Base-by-base conservation (phyloP, 2,888 invertebrate genomes). In the Hedya salicella region DNA sequence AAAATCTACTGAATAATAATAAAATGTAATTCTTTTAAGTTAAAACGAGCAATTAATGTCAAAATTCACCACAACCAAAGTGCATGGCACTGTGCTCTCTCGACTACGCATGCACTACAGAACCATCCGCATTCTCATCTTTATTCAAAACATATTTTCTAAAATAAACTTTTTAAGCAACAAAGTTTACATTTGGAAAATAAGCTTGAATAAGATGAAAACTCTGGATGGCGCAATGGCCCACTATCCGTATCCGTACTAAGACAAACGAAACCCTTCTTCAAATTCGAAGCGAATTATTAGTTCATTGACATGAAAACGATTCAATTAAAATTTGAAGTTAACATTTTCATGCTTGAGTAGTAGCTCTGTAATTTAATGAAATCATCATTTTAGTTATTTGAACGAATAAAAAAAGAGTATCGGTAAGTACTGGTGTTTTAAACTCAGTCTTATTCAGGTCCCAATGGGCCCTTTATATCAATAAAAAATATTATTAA, bases 41-140 rank as follows among this genome's bases (percentile, higher is more conserved):
- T 70, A 72, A 78, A 72, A 75, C 59, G 25, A 40, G 57, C 57
- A 57, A 32, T 44, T 8, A 57, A 57, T 49, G 53, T 68, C 59
- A 74, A 74, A 77, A 80, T 78, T 87, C 89, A 91, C 91, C 91
- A 90, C 91, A 91, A 91, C 91, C 91, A 84, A 62, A 83, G 88
- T 88, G 86, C 86, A 78, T 79, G 87, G 89, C 89, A 87, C 89
- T 83, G 89, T 89, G 87, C 88, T 83, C 76, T 75, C 81, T 79
- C 81, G 73, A 73, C 88, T 91, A 90, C 86, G 73, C 91, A 91
- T 91, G 91, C 91, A 91, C 88, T 90, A 91, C 81, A 71, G 73
- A 73, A 74, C 72, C 81, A 50, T 69, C 71, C 56, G 69, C 60
- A 69, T 65, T 53, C 63, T 53, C 63, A 40, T n/a, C 59, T 6